Percentiles rank a stretch among this genome's conserved stretches.
Evolutionary conservation across 2,888 invertebrate species (phyloP).

Genomic region (Eupithecia pulchellata): DNA sequence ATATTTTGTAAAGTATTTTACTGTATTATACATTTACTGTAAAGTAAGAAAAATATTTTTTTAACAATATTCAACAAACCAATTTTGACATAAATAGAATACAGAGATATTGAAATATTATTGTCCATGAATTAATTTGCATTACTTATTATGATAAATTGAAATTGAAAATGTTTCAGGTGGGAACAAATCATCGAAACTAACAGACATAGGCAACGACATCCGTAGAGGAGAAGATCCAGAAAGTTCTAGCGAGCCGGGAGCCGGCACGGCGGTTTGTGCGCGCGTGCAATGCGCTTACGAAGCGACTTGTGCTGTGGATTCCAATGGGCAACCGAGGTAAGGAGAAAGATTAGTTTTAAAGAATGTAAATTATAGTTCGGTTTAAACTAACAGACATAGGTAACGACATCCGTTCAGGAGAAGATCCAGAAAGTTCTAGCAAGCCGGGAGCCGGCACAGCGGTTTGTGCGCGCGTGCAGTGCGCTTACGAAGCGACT

Average conservation of each 20-base stretch:
- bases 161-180: no score
- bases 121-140: neutral
- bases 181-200: constrained; percentile 63
- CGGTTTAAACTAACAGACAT: constrained; percentile 57
- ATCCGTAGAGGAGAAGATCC: constrained; percentile 66
- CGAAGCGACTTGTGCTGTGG: constrained; percentile 93
- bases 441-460: constrained; percentile 77
- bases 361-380: neutral
- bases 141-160: neutral
- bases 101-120: no score
- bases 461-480: constrained; percentile 91
- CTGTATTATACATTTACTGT: no score
- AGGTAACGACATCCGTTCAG: constrained; percentile 69
- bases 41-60: no score
- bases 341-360: constrained; percentile 19
- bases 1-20: no score
- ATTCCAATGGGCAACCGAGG: constrained; percentile 86
- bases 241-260: constrained; percentile 67
- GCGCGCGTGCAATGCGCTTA: constrained; percentile 93
- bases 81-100: no score
- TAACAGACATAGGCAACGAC: constrained; percentile 68
- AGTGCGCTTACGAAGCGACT: constrained; percentile 93
- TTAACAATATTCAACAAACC: no score
- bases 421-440: constrained; percentile 66
- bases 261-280: constrained; percentile 88